A percentile compares a stretch with the other conserved stretches of the same genome.
These are phyloP conservation scores for Antheraea yamamai DNA, from an alignment of 2,888 invertebrate genomes.

Conservation along the genomic window DNA sequence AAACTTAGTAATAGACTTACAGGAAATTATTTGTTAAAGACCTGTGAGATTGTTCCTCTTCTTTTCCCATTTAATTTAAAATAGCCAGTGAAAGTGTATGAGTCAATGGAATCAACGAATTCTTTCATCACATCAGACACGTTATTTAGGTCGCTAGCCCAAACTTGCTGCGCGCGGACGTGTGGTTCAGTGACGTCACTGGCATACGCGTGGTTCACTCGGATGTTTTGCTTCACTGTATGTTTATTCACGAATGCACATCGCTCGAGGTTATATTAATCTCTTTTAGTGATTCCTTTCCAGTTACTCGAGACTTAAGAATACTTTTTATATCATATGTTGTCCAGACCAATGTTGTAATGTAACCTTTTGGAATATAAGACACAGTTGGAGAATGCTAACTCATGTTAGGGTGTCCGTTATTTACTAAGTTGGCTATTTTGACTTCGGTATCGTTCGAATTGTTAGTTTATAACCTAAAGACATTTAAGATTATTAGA, in stretches of 20 bases:
- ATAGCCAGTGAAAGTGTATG: not conserved
- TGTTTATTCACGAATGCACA: not conserved
- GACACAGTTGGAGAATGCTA: not conserved
- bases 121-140: conserved; percentile 8
- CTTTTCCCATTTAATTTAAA: conserved; percentile 1
- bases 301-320: not conserved
- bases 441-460: too few relatives aligned
- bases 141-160: conserved; percentile 7
- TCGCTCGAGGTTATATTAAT: not conserved
- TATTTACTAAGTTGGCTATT: too few relatives aligned
- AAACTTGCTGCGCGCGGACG: not conserved
- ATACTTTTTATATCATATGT: not conserved
- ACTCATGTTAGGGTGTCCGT: not conserved
- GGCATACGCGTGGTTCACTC: not conserved
- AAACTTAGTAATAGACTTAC: not conserved
- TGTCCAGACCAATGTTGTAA: not conserved
- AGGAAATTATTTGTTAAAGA: not conserved
- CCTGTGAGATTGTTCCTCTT: not conserved
- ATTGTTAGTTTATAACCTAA: too few relatives aligned
- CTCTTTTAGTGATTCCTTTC: not conserved
- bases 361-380: not conserved
- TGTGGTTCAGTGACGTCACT: conserved; percentile 2
- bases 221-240: not conserved
- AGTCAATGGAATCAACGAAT: conserved; percentile 3
- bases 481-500: too few relatives aligned